Evolutionary conservation across 2,113 vertebrate species (phyloP).

Genomic region (Crotalus helleri): DNA sequence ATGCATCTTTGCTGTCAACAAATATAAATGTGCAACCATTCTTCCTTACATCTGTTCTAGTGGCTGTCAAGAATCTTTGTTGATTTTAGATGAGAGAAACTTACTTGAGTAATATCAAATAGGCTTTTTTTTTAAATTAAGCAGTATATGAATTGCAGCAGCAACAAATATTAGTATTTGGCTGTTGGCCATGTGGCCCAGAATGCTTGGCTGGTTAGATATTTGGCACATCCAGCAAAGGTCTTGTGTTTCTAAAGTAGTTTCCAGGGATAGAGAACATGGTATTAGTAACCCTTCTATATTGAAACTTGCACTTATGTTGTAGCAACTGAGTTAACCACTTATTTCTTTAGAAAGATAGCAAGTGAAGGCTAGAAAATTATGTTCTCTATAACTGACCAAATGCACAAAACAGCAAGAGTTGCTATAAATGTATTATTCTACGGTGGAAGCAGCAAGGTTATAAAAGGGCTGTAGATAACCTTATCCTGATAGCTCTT

Average conservation of each 20-base stretch:
- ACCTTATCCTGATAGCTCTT: not conserved
- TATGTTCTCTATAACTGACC: not conserved
- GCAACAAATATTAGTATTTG: not conserved
- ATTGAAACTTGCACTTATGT: not conserved
- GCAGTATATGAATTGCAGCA: not conserved
- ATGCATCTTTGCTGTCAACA: conserved; percentile 8
- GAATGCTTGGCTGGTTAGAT: not conserved
- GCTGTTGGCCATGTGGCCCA: not conserved
- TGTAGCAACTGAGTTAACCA: not conserved
- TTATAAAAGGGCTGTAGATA: not conserved
- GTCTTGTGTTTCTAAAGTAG: not conserved
- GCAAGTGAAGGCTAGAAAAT: not conserved
- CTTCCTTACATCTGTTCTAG: not conserved
- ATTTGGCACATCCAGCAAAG: not conserved
- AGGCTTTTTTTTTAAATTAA: not conserved
- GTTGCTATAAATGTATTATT: not conserved
- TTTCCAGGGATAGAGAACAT: not conserved
- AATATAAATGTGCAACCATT: not conserved
- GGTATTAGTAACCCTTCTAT: not conserved
- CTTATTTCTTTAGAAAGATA: not conserved
- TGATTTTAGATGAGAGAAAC: not conserved
- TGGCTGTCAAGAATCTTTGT: not conserved
- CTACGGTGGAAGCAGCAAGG: not conserved
- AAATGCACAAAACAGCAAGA: not conserved
- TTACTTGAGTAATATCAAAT: not conserved